These are phyloP conservation scores for Anabacerthia variegaticeps DNA, from an alignment of 2,797 vertebrate genomes.

Conservation along the genomic window DNA sequence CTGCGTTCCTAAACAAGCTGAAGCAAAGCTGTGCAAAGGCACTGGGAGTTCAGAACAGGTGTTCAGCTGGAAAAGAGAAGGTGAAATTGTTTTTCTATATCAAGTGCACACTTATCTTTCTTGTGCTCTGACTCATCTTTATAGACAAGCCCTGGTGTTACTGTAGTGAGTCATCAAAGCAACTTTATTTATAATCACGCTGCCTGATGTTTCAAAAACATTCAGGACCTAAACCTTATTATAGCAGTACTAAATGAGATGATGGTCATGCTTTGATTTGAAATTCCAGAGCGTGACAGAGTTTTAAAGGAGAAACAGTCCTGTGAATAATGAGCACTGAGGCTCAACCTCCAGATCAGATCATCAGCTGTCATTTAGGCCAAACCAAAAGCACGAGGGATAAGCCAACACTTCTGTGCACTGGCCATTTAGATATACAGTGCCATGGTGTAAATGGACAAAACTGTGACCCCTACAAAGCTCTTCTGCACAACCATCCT, in stretches of 20 bases:
- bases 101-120: neutral
- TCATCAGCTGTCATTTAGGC: neutral
- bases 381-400: neutral
- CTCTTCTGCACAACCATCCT: neutral
- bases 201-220: conserved; percentile 31
- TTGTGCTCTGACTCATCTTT: neutral
- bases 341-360: neutral
- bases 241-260: neutral
- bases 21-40: neutral
- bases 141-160: neutral
- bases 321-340: neutral
- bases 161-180: neutral
- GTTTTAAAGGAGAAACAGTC: neutral
- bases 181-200: neutral
- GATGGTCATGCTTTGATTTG: neutral
- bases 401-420: neutral
- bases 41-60: neutral
- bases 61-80: neutral
- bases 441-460: neutral
- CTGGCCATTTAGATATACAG: neutral
- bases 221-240: neutral
- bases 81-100: neutral
- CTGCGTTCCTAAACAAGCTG: neutral
- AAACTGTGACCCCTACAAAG: neutral
- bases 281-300: neutral